These are phyloP conservation scores for Platyrinchus mystaceus DNA, from an alignment of 2,797 vertebrate genomes.

Conservation along the genomic window DNA sequence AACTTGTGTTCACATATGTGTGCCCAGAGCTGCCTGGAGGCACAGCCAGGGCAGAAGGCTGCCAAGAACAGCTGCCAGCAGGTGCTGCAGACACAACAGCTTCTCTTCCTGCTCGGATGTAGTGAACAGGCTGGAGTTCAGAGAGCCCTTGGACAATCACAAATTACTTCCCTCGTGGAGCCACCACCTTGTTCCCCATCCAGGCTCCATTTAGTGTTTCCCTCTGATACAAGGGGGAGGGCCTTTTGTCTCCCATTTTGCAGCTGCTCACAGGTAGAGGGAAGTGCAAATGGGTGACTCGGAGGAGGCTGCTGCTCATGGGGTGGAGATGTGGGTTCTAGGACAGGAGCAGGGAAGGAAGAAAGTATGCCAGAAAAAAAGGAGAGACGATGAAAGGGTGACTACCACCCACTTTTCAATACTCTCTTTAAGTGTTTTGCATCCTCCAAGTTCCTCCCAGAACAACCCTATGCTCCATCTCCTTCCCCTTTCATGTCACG, in stretches of 20 bases:
- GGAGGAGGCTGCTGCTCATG: background rate
- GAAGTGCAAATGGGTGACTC: background rate
- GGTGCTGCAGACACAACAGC: background rate
- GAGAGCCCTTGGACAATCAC: background rate
- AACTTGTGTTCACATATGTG: rapidly evolving
- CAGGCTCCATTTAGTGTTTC: background rate
- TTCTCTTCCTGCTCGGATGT: background rate
- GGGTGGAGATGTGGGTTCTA: background rate
- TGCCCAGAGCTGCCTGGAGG: background rate
- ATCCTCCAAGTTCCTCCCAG: background rate
- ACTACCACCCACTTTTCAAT: background rate
- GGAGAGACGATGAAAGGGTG: background rate
- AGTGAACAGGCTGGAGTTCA: background rate
- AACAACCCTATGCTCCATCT: background rate
- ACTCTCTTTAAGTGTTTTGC: background rate
- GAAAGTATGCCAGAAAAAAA: background rate
- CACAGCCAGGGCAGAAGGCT: background rate
- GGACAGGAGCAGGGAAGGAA: background rate
- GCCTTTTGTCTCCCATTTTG: background rate
- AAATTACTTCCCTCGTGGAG: background rate
- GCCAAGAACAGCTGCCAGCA: background rate
- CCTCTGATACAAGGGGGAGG: rapidly evolving
- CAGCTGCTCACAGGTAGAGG: background rate
- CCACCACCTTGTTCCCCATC: background rate
- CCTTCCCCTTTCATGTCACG: background rate